Evolutionary conservation across 2,888 invertebrate species (phyloP).

Genomic region (Seira ritae): DNA sequence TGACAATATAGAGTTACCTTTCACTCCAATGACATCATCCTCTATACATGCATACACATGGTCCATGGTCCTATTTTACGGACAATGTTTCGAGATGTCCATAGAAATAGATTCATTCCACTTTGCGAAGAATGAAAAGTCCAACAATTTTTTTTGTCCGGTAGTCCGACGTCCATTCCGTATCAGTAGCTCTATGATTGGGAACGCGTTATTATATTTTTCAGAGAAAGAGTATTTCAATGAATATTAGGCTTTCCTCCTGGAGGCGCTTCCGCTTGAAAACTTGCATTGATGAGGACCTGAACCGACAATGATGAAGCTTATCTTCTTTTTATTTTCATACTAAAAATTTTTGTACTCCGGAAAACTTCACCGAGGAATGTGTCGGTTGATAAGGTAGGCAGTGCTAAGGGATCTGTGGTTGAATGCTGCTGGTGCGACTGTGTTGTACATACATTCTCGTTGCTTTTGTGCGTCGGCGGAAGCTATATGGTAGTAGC

Average conservation of each 20-base stretch:
- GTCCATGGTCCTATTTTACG: too few species aligned
- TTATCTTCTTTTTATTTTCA: slow-evolving; percentile 38
- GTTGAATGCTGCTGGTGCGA: slow-evolving; percentile 35
- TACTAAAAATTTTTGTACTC: slow-evolving; percentile 32
- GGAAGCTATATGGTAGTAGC: too few species aligned
- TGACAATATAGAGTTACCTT: slow-evolving; percentile 9
- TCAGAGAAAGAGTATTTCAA: not conserved
- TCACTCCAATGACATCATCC: not conserved
- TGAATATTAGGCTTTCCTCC: slow-evolving; percentile 20
- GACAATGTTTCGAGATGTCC: too few species aligned
- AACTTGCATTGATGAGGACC: slow-evolving; percentile 19
- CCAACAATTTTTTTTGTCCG: too few species aligned
- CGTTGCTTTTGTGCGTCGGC: slow-evolving; percentile 8
- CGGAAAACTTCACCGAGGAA: slow-evolving; percentile 2
- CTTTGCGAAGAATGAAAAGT: too few species aligned
- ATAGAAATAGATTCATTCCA: too few species aligned
- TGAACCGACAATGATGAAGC: slow-evolving; percentile 25
- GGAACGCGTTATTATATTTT: too few species aligned
- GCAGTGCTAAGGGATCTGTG: slow-evolving; percentile 14
- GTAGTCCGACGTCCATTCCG: too few species aligned
- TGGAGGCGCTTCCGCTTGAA: slow-evolving; percentile 54
- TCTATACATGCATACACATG: not conserved
- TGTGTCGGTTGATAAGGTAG: not conserved
- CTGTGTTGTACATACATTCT: not conserved
- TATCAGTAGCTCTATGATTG: too few species aligned